Evolutionary conservation across 2,113 vertebrate genomes (phyloP).

Genomic region (Aptenodytes patagonicus): DNA sequence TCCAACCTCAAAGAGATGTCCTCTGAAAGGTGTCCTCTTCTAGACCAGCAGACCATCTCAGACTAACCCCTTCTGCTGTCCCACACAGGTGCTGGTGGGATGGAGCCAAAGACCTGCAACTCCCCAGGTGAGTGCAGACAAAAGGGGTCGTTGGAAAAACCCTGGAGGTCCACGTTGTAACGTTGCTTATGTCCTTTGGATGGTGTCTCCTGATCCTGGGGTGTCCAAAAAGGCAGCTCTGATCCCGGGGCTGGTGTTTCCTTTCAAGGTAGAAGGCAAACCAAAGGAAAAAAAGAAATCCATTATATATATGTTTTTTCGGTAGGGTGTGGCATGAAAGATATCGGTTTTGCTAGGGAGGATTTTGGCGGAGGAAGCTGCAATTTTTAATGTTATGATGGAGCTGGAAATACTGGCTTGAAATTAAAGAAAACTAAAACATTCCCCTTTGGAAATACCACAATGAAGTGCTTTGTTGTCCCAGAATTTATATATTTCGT

Average conservation of each 20-base stretch:
- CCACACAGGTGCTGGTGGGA: neutral
- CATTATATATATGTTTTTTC: neutral
- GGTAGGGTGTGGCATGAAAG: fast-evolving
- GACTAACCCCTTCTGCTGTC: neutral
- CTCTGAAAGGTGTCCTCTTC: neutral
- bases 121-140: neutral
- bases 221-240: neutral
- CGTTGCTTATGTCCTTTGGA: neutral
- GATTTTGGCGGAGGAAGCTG: neutral
- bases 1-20: neutral
- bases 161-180: neutral
- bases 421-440: neutral
- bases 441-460: neutral
- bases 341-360: neutral
- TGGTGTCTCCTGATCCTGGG: neutral
- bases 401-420: neutral
- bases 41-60: neutral
- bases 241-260: neutral
- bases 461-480: neutral
- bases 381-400: neutral
- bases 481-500: neutral
- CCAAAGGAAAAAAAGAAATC: neutral
- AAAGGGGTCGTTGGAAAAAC: neutral
- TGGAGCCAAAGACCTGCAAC: neutral
- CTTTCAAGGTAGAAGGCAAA: neutral